Conservation (phyloP, 2,113 vertebrate species). For the Anoplopoma fimbria region DNA sequence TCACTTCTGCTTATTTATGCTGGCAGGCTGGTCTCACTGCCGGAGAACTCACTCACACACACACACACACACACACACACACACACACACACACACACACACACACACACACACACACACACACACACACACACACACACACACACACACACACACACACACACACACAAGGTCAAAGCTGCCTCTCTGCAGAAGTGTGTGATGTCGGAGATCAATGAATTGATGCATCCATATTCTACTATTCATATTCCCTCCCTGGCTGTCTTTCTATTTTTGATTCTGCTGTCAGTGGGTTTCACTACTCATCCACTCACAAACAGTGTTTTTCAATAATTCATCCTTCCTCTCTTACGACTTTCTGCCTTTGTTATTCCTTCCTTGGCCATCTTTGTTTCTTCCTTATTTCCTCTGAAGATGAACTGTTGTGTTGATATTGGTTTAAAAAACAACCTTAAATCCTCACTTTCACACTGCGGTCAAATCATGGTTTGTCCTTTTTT, state of each 20-base stretch:
- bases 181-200: constrained; percentile 1
- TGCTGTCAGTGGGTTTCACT: constrained; percentile 14
- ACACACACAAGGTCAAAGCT: constrained; percentile 25
- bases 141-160: constrained; percentile 25
- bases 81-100: constrained; percentile 31
- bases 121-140: constrained; percentile 32
- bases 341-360: background rate
- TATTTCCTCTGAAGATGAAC: background rate
- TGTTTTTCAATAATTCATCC: constrained; percentile 34
- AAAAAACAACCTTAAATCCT: background rate
- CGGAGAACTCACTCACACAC: background rate
- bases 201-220: constrained; percentile 47
- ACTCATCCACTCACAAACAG: constrained; percentile 11
- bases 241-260: constrained; percentile 39
- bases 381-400: background rate
- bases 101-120: constrained; percentile 24
- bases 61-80: background rate
- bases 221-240: constrained; percentile 43
- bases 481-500: background rate
- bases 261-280: constrained; percentile 5
- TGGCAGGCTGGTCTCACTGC: constrained; percentile 23
- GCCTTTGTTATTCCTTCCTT: background rate
- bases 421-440: background rate
- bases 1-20: constrained; percentile 34
- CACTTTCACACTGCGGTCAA: too few relatives aligned